phyloP scores from a whole-genome alignment of 2,113 vertebrate genomes.

The Gobiocypris rarus region DNA sequence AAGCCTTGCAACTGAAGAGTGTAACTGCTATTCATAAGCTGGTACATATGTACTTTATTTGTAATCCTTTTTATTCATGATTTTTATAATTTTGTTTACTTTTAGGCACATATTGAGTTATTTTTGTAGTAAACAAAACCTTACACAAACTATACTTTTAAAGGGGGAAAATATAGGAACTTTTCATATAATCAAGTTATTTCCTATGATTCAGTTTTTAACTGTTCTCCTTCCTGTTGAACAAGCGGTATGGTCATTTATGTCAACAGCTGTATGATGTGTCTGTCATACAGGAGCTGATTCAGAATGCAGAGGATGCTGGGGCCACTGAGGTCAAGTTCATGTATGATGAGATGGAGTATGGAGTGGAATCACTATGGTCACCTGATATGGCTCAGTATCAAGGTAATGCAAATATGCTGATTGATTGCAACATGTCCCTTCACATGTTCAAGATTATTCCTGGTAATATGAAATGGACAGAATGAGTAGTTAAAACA shows the following conservation, averaged over 20 bases:
- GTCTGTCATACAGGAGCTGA: conserved; percentile 84
- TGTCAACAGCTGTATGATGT: not conserved
- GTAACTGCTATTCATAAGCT: too few relatives aligned
- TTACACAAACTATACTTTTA: too few relatives aligned
- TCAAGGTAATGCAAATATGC: conserved; percentile 81
- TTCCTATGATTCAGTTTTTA: too few relatives aligned
- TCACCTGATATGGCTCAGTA: conserved; percentile 93
- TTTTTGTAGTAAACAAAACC: not conserved
- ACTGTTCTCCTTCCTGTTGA: not conserved
- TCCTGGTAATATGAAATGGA: not conserved
- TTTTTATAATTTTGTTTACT: too few relatives aligned
- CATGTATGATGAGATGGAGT: conserved; percentile 93
- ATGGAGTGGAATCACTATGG: conserved; percentile 93
- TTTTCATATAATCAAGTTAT: too few relatives aligned
- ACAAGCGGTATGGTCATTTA: not conserved
- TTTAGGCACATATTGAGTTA: not conserved
- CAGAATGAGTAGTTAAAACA: conserved; percentile 1
- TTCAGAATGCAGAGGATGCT: conserved; percentile 98
- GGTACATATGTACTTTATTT: too few relatives aligned
- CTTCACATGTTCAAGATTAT: not conserved
- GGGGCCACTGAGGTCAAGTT: conserved; percentile 96
- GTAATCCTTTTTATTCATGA: too few relatives aligned
- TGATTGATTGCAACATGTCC: not conserved
- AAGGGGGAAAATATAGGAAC: not conserved
- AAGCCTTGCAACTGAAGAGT: too few relatives aligned